Conservation (phyloP, 1,140 invertebrate genomes). For the Drosophila funebris region DNA sequence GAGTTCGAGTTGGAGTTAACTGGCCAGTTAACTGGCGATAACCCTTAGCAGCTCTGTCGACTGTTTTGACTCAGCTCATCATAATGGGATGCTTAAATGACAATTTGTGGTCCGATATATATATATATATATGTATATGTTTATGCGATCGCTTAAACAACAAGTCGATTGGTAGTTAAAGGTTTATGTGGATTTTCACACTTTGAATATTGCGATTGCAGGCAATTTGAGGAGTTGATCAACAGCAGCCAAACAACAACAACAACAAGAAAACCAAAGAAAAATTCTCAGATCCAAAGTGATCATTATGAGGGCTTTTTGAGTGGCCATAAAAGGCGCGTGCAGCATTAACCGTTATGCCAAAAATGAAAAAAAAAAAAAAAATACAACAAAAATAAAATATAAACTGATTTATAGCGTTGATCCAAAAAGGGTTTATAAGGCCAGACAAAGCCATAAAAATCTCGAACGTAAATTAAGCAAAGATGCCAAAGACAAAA, state of each 20-base stretch:
- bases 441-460: conserved; percentile 56
- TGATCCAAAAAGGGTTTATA: conserved; percentile 60
- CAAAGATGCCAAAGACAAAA: conserved; percentile 68
- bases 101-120: conserved; percentile 37
- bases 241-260: not conserved
- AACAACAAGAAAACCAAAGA: not conserved
- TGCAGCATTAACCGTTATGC: conserved; percentile 41
- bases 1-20: conserved; percentile 12
- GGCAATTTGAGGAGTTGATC: conserved; percentile 40
- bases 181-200: conserved; percentile 69
- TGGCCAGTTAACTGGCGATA: conserved; percentile 9
- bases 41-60: conserved; percentile 4
- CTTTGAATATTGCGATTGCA: conserved; percentile 58
- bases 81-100: conserved; percentile 33
- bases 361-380: not conserved
- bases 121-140: conserved; percentile 6
- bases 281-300: not conserved
- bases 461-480: conserved; percentile 63
- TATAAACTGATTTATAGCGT: conserved; percentile 63
- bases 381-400: not conserved
- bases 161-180: conserved; percentile 61
- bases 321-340: conserved; percentile 42
- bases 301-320: conserved; percentile 24
- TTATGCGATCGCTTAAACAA: conserved; percentile 52
- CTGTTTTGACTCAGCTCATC: not conserved